A percentile compares a stretch with the other conserved stretches of the same genome.
Conservation (phyloP, 92 coral and sea anemone genomes). For the Palythoa heliodiscus region DNA sequence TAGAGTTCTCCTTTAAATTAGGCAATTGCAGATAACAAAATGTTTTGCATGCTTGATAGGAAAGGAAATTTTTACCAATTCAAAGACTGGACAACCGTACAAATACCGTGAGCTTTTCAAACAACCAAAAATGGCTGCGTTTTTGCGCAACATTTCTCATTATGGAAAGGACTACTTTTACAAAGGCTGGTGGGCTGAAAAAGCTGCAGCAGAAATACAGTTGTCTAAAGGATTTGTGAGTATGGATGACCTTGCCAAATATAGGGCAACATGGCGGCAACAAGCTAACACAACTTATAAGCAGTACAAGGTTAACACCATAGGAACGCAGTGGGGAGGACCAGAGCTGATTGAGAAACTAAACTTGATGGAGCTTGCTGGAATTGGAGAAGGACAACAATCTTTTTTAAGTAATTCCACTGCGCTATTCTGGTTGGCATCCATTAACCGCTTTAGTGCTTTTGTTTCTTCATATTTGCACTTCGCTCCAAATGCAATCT, state of each 20-base stretch:
- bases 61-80: conserved; percentile 75
- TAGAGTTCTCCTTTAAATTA: too few species aligned
- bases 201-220: conserved; percentile 64
- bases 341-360: conserved; percentile 81
- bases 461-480: conserved; percentile 72
- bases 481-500: conserved; percentile 56
- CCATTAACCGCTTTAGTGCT: conserved; percentile 75
- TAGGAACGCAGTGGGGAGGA: conserved; percentile 92
- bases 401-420: conserved; percentile 77
- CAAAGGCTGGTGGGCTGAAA: conserved; percentile 73
- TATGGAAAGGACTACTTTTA: conserved; percentile 70
- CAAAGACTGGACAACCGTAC: conserved; percentile 81
- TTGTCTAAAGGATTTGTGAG: conserved; percentile 66
- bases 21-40: not conserved
- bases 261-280: conserved; percentile 78
- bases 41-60: conserved; percentile 45
- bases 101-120: conserved; percentile 70
- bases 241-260: conserved; percentile 70
- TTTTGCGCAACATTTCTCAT: conserved; percentile 66
- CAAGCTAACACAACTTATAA: conserved; percentile 80
- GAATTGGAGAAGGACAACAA: conserved; percentile 55
- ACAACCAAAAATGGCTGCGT: conserved; percentile 83
- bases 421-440: conserved; percentile 86
- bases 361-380: conserved; percentile 81
- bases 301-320: conserved; percentile 57